A percentile compares a stretch with the other conserved stretches of the same genome.
Conservation (phyloP, 2,888 invertebrate species). For the Odontocolon sp. region DNA sequence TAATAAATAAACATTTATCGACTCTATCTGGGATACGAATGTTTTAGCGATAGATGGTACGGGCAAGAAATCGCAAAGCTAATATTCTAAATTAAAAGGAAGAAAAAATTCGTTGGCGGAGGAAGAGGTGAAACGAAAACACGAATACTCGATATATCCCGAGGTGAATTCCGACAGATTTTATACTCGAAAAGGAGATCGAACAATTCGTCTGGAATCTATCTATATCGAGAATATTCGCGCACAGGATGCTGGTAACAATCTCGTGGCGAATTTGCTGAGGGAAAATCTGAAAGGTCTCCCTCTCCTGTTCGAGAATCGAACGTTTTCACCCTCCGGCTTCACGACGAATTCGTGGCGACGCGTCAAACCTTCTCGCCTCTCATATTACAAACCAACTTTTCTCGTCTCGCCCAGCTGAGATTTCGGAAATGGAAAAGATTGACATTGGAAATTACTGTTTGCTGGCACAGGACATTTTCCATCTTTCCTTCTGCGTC, state of each 20-base stretch:
- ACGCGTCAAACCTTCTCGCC: conserved; percentile 5
- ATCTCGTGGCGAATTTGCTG: conserved; percentile 26
- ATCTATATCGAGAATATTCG: conserved; percentile 30
- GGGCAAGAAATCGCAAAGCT: too few species aligned
- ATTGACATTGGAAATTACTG: conserved; percentile 59
- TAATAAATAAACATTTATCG: too few species aligned
- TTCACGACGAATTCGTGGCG: background rate
- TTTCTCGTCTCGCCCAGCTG: conserved; percentile 24
- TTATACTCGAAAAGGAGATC: conserved; percentile 10
- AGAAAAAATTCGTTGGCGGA: too few species aligned
- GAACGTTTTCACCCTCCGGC: conserved; percentile 14
- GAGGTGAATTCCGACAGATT: conserved; percentile 31
- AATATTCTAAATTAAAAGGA: too few species aligned
- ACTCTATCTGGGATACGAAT: too few species aligned
- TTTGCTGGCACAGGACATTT: conserved; percentile 1
- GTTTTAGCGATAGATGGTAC: too few species aligned
- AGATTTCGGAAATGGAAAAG: conserved; percentile 61
- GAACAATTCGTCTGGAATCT: conserved; percentile 11
- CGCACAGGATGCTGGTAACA: conserved; percentile 7
- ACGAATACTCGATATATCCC: background rate
- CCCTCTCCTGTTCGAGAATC: background rate
- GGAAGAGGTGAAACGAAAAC: background rate
- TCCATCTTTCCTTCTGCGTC: background rate
- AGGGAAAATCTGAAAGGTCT: background rate
- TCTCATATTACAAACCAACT: background rate